Evolutionary conservation across 2,797 vertebrate species (phyloP).

Genomic region (Gobio occitaniae): DNA sequence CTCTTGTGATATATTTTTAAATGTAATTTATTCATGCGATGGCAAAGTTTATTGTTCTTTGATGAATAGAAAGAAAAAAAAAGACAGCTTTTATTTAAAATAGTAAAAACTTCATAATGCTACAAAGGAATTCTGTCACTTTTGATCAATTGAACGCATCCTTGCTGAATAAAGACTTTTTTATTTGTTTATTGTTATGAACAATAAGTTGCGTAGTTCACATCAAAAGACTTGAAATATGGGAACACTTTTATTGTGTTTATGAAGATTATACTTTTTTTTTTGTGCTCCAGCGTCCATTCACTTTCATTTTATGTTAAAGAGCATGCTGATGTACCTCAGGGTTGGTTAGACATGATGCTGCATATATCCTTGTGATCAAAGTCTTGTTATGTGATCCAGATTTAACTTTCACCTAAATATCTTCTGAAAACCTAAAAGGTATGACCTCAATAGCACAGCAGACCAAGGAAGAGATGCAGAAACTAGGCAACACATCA

Average conservation of each 20-base stretch:
- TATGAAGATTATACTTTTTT: not conserved
- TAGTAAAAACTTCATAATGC: not conserved
- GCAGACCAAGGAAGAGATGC: not conserved
- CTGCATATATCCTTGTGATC: not conserved
- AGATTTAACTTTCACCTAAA: slow-evolving; percentile 10
- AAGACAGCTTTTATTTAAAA: not conserved
- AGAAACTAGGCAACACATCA: slow-evolving; percentile 6
- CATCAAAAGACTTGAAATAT: not conserved
- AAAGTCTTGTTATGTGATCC: not conserved
- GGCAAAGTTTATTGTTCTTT: not conserved
- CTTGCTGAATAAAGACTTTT: not conserved
- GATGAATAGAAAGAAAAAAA: not conserved
- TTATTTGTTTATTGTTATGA: not conserved
- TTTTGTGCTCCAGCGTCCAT: not conserved
- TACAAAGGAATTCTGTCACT: not conserved
- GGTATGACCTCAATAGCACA: slow-evolving; percentile 14
- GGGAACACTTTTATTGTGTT: not conserved
- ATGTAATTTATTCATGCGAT: not conserved
- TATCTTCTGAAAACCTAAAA: slow-evolving; percentile 12
- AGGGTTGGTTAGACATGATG: not conserved
- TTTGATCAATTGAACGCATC: not conserved
- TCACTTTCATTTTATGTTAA: not conserved
- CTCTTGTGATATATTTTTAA: not conserved
- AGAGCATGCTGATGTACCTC: not conserved
- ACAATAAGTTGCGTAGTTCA: not conserved